phyloP scores from a whole-genome alignment of 2,797 vertebrate genomes.

The Tragelaphus oryx region DNA sequence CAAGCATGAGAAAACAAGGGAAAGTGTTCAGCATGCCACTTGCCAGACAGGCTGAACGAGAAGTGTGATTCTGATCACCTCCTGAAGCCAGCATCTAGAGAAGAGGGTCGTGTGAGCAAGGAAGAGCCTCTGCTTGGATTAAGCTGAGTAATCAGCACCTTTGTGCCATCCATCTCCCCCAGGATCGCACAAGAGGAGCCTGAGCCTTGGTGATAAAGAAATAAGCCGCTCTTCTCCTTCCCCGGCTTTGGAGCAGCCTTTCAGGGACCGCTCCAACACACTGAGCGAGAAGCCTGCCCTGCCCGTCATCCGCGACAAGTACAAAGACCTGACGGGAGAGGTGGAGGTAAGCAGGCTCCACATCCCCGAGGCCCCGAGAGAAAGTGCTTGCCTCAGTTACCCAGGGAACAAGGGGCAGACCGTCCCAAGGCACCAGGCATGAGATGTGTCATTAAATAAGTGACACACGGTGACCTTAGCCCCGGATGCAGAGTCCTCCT shows the following conservation, averaged over 20 bases:
- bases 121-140: not conserved
- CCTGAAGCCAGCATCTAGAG: not conserved
- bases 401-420: not conserved
- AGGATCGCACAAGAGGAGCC: constrained; percentile 98
- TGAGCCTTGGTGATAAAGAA: constrained; percentile 97
- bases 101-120: not conserved
- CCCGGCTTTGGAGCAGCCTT: constrained; percentile 89
- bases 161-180: not conserved
- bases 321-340: constrained; percentile 98
- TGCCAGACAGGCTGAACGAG: not conserved
- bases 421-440: not conserved
- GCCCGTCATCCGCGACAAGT: constrained; percentile 98
- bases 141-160: not conserved
- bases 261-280: constrained; percentile 95
- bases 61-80: not conserved
- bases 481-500: not conserved
- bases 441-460: not conserved
- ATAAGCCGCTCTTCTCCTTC: constrained; percentile 88
- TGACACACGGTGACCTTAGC: not conserved
- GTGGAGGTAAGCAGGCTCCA: constrained; percentile 89
- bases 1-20: not conserved
- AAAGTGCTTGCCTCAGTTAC: not conserved
- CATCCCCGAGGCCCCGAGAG: not conserved
- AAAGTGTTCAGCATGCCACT: not conserved
- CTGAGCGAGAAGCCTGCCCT: constrained; percentile 93